These are phyloP conservation scores for Tenualosa ilisha DNA, from an alignment of 2,797 vertebrate genomes.

Conservation along the genomic window DNA sequence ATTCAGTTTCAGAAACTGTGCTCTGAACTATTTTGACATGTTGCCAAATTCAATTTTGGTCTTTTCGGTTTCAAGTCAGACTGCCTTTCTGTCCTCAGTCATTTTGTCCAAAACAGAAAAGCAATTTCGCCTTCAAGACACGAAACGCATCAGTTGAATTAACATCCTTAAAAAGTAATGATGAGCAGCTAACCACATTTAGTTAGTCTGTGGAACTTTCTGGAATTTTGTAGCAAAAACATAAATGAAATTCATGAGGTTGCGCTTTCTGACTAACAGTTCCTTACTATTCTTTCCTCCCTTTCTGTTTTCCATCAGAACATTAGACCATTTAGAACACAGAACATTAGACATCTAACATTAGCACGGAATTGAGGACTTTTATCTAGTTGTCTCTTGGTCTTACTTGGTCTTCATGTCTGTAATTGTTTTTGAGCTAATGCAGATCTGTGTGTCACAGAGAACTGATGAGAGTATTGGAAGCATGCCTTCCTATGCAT, in stretches of 20 bases:
- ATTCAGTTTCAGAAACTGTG: background rate
- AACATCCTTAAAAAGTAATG: background rate
- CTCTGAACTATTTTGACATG: slow-evolving; percentile 22
- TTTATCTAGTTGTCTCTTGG: slow-evolving; percentile 24
- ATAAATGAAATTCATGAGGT: background rate
- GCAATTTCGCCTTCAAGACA: background rate
- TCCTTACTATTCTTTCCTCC: background rate
- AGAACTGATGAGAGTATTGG: slow-evolving; percentile 49
- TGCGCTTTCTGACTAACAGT: background rate
- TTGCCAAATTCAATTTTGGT: slow-evolving; percentile 16
- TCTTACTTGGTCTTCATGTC: slow-evolving; percentile 43
- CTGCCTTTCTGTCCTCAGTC: slow-evolving; percentile 29
- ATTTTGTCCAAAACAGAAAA: slow-evolving; percentile 12
- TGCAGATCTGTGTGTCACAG: slow-evolving; percentile 61
- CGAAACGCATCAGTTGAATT: background rate
- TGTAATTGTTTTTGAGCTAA: slow-evolving; percentile 73
- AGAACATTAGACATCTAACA: background rate
- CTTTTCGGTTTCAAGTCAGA: slow-evolving; percentile 24
- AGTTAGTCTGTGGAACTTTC: slow-evolving; percentile 2
- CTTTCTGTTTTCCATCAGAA: background rate
- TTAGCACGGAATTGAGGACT: background rate
- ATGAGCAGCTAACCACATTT: background rate
- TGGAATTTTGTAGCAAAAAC: background rate
- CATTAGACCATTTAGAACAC: background rate
- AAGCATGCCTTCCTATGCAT: slow-evolving; percentile 37